A percentile compares a stretch with the other conserved stretches of the same genome.
These are phyloP conservation scores for Linnaemya vulpina DNA, from an alignment of 2,888 invertebrate species.

Conservation along the genomic window DNA sequence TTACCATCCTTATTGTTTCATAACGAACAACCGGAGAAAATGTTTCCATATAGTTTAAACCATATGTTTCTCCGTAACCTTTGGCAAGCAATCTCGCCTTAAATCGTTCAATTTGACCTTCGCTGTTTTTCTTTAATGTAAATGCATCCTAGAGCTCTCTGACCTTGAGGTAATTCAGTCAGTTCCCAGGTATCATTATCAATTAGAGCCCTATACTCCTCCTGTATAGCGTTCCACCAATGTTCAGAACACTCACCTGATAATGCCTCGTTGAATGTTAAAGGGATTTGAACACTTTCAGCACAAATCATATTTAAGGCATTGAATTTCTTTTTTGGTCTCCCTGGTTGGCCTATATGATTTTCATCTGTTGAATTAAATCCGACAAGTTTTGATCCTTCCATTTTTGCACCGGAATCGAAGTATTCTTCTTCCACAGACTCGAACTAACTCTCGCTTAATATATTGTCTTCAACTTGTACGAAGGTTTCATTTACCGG, in stretches of 20 bases:
- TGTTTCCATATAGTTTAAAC: constrained; percentile 67
- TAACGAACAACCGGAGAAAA: too few species aligned
- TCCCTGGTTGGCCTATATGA: too few species aligned
- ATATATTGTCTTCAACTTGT: too few species aligned
- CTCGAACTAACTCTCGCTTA: too few species aligned
- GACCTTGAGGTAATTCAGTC: constrained; percentile 38
- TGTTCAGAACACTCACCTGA: constrained; percentile 49
- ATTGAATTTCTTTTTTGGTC: too few species aligned
- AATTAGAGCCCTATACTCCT: constrained; percentile 58
- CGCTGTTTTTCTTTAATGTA: constrained; percentile 19
- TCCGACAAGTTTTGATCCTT: too few species aligned
- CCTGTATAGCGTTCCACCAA: constrained; percentile 66
- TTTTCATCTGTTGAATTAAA: too few species aligned
- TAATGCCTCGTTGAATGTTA: constrained; percentile 67
- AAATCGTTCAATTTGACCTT: constrained; percentile 18
- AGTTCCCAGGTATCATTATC: constrained; percentile 59
- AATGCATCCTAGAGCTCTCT: constrained; percentile 32
- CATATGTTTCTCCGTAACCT: constrained; percentile 59
- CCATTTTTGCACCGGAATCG: too few species aligned
- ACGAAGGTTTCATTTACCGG: too few species aligned
- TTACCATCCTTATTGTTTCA: too few species aligned
- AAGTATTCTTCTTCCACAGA: too few species aligned
- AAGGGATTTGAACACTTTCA: constrained; percentile 50
- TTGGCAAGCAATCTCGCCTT: constrained; percentile 63
- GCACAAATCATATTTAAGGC: constrained; percentile 43